Evolutionary conservation across 1,140 invertebrate species (phyloP).

Genomic region (Agrypnia vestita): DNA sequence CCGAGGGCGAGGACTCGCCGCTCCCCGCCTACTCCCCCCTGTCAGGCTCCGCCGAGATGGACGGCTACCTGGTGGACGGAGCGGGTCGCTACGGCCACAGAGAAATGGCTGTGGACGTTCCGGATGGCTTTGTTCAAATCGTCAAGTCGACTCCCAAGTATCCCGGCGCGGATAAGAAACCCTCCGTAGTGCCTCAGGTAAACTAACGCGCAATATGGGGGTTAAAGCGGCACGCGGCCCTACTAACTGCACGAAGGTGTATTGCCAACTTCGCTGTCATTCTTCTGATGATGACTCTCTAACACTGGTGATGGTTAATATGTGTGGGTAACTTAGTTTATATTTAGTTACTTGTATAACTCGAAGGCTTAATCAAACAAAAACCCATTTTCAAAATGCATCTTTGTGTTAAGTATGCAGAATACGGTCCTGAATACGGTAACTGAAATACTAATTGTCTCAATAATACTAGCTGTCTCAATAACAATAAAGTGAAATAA

Average conservation of each 20-base stretch:
- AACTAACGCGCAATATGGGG: conserved; percentile 62
- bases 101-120: conserved; percentile 84
- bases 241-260: conserved; percentile 44
- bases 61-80: conserved; percentile 62
- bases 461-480: too few relatives aligned
- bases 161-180: conserved; percentile 74
- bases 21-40: conserved; percentile 67
- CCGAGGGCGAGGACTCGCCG: conserved; percentile 59
- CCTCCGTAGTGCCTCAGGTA: conserved; percentile 68
- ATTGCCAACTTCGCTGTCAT: conserved; percentile 3
- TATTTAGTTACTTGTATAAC: too few relatives aligned
- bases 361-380: too few relatives aligned
- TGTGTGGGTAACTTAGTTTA: neutral
- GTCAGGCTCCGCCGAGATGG: conserved; percentile 70
- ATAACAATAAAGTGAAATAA: too few relatives aligned
- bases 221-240: conserved; percentile 47
- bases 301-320: conserved; percentile 24
- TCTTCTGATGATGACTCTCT: conserved; percentile 23
- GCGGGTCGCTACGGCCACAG: conserved; percentile 70
- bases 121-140: conserved; percentile 83
- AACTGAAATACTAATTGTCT: too few relatives aligned
- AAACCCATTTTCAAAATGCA: too few relatives aligned
- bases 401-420: too few relatives aligned
- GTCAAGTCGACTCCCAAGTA: conserved; percentile 84
- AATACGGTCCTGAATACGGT: too few relatives aligned